Evolutionary conservation across 2,797 vertebrate genomes (phyloP), one percentile per base, ranked within the genome.

Genomic region (Babyrousa celebensis): DNA sequence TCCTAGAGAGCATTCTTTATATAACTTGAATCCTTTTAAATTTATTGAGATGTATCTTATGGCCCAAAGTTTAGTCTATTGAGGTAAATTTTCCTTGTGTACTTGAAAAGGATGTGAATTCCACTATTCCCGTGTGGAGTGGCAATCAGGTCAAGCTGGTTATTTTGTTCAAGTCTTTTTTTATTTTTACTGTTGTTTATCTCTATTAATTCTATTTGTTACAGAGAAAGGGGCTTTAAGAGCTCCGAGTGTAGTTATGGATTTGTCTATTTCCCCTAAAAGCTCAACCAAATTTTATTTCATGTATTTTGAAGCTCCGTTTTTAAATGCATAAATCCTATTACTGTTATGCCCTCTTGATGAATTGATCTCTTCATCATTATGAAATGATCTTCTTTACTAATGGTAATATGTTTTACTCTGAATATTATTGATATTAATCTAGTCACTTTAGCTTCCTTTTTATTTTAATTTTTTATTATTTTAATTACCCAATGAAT

Each of bases 21-120:
- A 62, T 68, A 65, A 94, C 40, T 82, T 68, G 58, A 85, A 40
- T 85, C 68, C 5, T 94, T 85, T 60, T 85, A 48, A 58, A 63
- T 67, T 77, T 52, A 36, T 12, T 82, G 68, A 86, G 67, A 82
- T 32, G 67, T 89, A 77, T 71, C 84, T 89, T 72, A 70, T 72
- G 70, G 16, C 21, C 27, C 43, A 36, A 17, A 85, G n/a, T 85
- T 70, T 88, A 29, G 40, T 54, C 36, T 58, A 32, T 67, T 5
- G 5, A 48, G 72, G 72, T 18, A 63, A 77, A 25, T 52, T 77
- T 29, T 86, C 23, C 54, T 67, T 56, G 17, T 15, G 54, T 10
- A 65, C 23, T 43, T 93, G 83, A 70, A 88, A 86, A 87, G 56
- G 27, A 21, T 3, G 11, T 60, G 40, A n/a, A 32, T 84, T 58